These are phyloP conservation scores for Megalops atlanticus DNA, from an alignment of 2,113 vertebrate species.

Conservation along the genomic window DNA sequence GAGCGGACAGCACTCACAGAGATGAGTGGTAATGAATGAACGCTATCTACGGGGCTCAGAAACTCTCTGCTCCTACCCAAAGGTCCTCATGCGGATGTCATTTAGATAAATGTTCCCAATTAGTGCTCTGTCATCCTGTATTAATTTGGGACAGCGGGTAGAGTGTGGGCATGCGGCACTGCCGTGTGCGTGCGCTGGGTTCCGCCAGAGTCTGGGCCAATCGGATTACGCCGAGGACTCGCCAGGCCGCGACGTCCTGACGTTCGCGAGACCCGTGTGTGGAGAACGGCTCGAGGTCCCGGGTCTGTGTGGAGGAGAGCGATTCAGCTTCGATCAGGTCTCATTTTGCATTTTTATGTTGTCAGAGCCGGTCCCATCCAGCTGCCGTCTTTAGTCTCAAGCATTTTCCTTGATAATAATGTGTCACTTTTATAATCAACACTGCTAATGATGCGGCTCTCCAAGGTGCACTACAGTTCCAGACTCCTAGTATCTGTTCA, in stretches of 20 bases:
- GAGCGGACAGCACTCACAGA: neutral
- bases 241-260: neutral
- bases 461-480: neutral
- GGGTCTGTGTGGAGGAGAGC: neutral
- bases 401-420: neutral
- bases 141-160: constrained; percentile 51
- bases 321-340: neutral
- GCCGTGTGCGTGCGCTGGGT: constrained; percentile 5
- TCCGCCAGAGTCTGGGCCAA: neutral
- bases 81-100: constrained; percentile 57
- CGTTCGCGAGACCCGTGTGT: neutral
- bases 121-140: constrained; percentile 47
- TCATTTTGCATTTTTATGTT: neutral
- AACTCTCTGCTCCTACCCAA: constrained; percentile 41
- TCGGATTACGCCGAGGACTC: constrained; percentile 10
- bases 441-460: neutral
- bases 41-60: constrained; percentile 25
- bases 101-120: constrained; percentile 65
- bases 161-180: constrained; percentile 2
- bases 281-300: neutral
- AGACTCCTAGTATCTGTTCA: neutral
- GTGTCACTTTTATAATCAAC: neutral
- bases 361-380: neutral
- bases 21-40: constrained; percentile 22
- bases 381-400: neutral